Conservation (phyloP, 2,797 vertebrate species). For the Chelidonichthys spinosus region DNA sequence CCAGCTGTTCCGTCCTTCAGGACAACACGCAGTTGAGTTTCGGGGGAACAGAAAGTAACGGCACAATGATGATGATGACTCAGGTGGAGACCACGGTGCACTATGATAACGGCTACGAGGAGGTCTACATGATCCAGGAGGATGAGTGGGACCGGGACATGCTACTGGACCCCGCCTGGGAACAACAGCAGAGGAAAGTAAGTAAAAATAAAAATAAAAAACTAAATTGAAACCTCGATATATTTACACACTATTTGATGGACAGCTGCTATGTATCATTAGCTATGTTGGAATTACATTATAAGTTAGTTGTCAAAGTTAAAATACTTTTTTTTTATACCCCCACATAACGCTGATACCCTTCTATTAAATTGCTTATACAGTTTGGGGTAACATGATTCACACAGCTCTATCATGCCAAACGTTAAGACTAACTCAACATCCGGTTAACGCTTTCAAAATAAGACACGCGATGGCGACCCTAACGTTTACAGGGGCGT, state of each 20-base stretch:
- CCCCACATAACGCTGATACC: background rate
- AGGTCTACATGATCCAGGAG: slow-evolving; percentile 96
- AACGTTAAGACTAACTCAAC: accelerated
- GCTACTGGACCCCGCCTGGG: slow-evolving; percentile 98
- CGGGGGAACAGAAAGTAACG: slow-evolving; percentile 21
- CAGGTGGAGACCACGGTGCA: slow-evolving; percentile 91
- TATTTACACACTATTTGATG: background rate
- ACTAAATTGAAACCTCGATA: background rate
- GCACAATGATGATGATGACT: slow-evolving; percentile 78
- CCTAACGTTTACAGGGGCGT: background rate
- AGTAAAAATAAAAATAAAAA: slow-evolving; percentile 52
- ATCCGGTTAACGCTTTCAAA: slow-evolving; percentile 46
- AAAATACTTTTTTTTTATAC: background rate
- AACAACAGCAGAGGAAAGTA: slow-evolving; percentile 99
- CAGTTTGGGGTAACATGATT: background rate
- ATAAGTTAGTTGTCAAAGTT: background rate
- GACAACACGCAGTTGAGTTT: slow-evolving; percentile 5
- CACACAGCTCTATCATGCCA: background rate
- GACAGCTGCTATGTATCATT: background rate
- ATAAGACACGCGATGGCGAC: background rate
- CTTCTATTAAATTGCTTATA: background rate
- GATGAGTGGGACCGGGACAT: slow-evolving; percentile 99
- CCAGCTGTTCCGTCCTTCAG: background rate
- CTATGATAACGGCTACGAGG: slow-evolving; percentile 92
- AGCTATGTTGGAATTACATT: background rate